phyloP scores from a whole-genome alignment of 2,113 vertebrate genomes.

The Oreochromis niloticus region DNA sequence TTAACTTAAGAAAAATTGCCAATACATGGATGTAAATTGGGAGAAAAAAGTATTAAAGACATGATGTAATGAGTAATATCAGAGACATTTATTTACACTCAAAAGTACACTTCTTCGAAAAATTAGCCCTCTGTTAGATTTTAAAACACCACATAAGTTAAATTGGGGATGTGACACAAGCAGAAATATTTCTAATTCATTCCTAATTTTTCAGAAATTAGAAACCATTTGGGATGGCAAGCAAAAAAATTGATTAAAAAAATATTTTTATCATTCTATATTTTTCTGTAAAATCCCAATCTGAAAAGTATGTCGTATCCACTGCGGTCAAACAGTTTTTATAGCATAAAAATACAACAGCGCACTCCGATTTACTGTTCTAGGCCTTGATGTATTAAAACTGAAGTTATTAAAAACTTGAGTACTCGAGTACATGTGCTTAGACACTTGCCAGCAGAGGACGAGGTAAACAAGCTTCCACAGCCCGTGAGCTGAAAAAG shows the following conservation, averaged over 20 bases:
- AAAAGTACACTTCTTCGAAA: neutral
- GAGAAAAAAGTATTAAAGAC: neutral
- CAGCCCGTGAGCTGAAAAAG: slow-evolving; percentile 22
- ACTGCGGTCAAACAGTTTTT: neutral
- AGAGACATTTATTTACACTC: neutral
- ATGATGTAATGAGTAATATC: neutral
- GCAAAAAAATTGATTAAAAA: neutral
- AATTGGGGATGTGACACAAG: neutral
- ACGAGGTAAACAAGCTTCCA: slow-evolving; percentile 8
- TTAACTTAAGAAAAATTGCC: neutral
- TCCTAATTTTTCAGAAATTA: neutral
- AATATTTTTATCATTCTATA: neutral
- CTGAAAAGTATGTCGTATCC: neutral
- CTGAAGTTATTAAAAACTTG: neutral
- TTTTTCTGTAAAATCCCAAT: neutral
- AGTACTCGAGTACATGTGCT: neutral
- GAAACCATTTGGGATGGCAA: neutral
- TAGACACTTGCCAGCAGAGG: neutral
- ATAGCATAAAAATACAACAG: neutral
- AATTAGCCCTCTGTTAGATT: neutral
- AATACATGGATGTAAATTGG: neutral
- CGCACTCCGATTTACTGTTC: neutral
- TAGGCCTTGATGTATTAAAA: neutral
- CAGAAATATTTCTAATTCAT: neutral
- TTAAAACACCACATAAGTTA: neutral